phyloP scores from a whole-genome alignment of 2,113 vertebrate genomes.

The Nettapus auritus region DNA sequence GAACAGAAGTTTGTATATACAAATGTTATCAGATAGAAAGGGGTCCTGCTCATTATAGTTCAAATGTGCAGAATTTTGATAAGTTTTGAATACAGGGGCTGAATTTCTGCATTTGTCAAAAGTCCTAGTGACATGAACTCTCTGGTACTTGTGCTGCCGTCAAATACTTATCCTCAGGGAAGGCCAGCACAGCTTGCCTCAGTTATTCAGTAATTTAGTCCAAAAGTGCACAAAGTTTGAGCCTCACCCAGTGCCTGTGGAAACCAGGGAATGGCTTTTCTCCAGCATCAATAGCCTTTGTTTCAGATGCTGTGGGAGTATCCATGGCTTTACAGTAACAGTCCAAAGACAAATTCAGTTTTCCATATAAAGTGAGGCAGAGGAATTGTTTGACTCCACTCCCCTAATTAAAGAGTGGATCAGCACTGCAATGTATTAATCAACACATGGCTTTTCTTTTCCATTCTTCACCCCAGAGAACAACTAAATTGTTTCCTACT shows the following conservation, averaged over 20 bases:
- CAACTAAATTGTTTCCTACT: conserved; percentile 18
- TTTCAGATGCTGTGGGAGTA: conserved; percentile 40
- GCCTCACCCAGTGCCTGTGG: conserved; percentile 19
- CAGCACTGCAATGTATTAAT: not conserved
- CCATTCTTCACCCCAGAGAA: conserved; percentile 33
- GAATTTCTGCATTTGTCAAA: not conserved
- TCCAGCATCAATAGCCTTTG: not conserved
- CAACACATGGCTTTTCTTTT: conserved; percentile 7
- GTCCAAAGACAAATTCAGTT: conserved; percentile 5
- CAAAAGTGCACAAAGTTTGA: not conserved
- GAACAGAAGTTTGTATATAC: not conserved
- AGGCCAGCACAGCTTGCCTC: not conserved
- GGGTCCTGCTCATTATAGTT: not conserved
- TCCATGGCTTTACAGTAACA: not conserved
- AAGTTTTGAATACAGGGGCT: not conserved
- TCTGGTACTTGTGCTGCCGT: not conserved
- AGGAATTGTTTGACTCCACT: conserved; percentile 40
- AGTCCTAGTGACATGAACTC: not conserved
- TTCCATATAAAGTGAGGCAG: conserved; percentile 5
- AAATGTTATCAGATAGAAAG: not conserved
- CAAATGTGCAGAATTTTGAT: not conserved
- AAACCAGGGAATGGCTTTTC: not conserved
- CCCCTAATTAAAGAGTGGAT: not conserved
- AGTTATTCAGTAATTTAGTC: not conserved
- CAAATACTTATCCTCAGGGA: not conserved